These are phyloP conservation scores for Phalacrocorax carbo DNA, from an alignment of 2,113 vertebrate genomes.

Conservation along the genomic window DNA sequence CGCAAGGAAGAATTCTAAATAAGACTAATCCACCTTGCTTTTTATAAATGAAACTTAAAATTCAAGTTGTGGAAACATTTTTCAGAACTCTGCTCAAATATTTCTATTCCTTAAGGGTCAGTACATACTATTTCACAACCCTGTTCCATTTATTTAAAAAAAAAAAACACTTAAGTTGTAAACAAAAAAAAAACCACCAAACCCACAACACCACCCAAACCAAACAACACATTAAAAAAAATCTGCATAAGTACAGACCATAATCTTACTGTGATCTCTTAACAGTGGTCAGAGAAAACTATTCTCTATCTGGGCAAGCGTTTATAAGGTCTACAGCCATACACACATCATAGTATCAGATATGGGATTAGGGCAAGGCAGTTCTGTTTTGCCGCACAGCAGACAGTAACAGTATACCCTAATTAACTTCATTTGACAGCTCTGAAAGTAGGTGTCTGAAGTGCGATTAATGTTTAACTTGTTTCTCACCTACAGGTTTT, in stretches of 20 bases:
- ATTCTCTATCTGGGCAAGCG: not conserved
- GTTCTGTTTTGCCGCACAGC: not conserved
- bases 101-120: not conserved
- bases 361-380: not conserved
- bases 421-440: not conserved
- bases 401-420: not conserved
- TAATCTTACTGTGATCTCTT: not conserved
- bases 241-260: not conserved
- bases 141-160: not conserved
- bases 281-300: not conserved
- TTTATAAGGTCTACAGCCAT: not conserved
- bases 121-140: not conserved
- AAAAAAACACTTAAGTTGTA: not conserved
- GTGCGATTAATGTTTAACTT: not conserved
- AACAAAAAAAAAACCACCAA: not conserved
- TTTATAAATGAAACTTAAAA: not conserved
- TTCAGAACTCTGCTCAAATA: not conserved
- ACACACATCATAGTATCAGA: rapidly evolving
- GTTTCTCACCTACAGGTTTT: not conserved
- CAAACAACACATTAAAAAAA: not conserved
- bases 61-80: not conserved
- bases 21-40: not conserved
- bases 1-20: not conserved
- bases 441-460: not conserved
- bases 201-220: too few relatives aligned